Percentiles rank a stretch among this genome's conserved stretches.
Evolutionary conservation across 1,140 invertebrate genomes (phyloP).

Genomic region (Mactra quadrangularis): DNA sequence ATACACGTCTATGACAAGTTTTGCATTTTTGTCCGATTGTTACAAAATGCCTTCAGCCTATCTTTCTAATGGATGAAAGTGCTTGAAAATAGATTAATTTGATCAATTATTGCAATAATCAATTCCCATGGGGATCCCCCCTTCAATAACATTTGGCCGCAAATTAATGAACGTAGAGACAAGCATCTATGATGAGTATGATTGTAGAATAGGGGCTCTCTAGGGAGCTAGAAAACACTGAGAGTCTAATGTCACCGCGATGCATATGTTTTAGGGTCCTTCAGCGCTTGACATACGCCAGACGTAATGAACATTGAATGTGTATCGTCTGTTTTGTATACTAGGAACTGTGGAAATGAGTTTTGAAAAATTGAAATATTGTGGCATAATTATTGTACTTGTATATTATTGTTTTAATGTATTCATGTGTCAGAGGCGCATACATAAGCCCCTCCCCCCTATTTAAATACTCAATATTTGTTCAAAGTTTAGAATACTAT

Average conservation of each 20-base stretch:
- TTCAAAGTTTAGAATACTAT: too few species aligned
- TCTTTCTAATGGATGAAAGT: slow-evolving; percentile 62
- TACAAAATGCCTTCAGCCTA: slow-evolving; percentile 39
- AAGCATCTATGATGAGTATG: slow-evolving; percentile 55
- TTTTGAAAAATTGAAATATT: too few species aligned
- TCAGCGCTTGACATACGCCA: neutral
- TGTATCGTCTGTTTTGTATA: neutral
- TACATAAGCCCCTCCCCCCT: too few species aligned
- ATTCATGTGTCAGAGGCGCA: too few species aligned
- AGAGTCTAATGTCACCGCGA: slow-evolving; percentile 49
- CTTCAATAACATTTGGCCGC: slow-evolving; percentile 59
- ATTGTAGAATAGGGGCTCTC: slow-evolving; percentile 43
- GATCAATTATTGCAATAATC: slow-evolving; percentile 65
- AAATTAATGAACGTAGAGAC: slow-evolving; percentile 64
- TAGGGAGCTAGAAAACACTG: slow-evolving; percentile 5
- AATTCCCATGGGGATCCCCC: slow-evolving; percentile 52
- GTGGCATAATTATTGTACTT: too few species aligned
- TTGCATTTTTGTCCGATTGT: slow-evolving; percentile 2
- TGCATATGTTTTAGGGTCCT: slow-evolving; percentile 40
- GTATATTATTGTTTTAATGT: too few species aligned
- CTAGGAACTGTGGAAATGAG: neutral
- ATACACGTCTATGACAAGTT: too few species aligned
- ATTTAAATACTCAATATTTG: too few species aligned
- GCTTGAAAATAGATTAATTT: slow-evolving; percentile 65
- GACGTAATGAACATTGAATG: too few species aligned